Percentiles rank a stretch among this genome's conserved stretches.
These are phyloP conservation scores for Uropetala carovei DNA, from an alignment of 2,888 invertebrate genomes.

Conservation along the genomic window DNA sequence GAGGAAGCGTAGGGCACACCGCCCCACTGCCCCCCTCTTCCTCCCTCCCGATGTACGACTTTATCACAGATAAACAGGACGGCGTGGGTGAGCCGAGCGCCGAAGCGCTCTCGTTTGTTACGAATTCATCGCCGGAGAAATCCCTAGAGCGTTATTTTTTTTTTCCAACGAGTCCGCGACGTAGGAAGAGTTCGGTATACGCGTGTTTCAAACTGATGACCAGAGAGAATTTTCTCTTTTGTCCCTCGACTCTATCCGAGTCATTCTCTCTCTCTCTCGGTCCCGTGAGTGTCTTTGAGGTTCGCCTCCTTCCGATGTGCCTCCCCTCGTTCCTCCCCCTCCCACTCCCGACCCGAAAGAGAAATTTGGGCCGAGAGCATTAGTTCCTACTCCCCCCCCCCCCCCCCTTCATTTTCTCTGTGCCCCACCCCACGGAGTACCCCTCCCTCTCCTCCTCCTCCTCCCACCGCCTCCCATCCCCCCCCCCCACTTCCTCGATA, in stretches of 20 bases:
- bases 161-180: neutral
- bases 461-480: neutral
- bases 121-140: neutral
- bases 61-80: neutral
- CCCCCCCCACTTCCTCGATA: neutral
- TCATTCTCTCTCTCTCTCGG: neutral
- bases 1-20: neutral
- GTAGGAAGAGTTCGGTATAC: neutral
- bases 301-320: slow-evolving; percentile 5
- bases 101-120: too few species aligned
- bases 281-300: neutral
- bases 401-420: neutral
- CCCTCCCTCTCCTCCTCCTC: neutral
- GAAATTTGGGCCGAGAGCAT: slow-evolving; percentile 61
- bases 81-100: neutral
- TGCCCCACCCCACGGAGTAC: neutral
- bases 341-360: slow-evolving; percentile 47
- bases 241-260: neutral
- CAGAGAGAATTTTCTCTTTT: slow-evolving; percentile 37
- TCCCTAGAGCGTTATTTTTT: neutral
- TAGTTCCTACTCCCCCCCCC: slow-evolving; percentile 25
- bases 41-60: neutral
- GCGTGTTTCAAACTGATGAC: neutral
- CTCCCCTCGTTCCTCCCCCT: neutral
- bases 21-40: neutral